A percentile compares a stretch with the other conserved stretches of the same genome.
phyloP scores from a whole-genome alignment of 2,113 vertebrate genomes.

The Erythrolamprus reginae region DNA sequence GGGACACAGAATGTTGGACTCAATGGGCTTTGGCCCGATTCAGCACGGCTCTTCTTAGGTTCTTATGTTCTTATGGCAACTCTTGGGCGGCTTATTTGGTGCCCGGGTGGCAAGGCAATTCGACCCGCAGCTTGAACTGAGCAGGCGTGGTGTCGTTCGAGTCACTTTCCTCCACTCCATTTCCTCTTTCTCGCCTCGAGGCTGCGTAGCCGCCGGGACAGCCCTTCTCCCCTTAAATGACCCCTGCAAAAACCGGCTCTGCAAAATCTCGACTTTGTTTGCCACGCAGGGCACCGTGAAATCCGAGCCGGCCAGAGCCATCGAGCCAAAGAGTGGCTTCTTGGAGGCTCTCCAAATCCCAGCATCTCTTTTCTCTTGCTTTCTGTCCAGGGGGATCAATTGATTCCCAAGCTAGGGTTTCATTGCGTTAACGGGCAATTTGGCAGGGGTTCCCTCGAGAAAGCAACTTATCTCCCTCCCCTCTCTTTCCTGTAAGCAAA shows the following conservation, averaged over 20 bases:
- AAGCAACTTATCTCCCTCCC: background rate
- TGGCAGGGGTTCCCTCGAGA: background rate
- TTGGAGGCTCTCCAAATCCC: background rate
- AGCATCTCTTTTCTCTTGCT: background rate
- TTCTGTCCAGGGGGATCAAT: background rate
- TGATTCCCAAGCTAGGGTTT: background rate
- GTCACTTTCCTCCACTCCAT: background rate
- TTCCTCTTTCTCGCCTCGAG: background rate
- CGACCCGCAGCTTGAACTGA: background rate
- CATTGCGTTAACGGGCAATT: background rate
- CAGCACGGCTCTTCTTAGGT: too few relatives aligned
- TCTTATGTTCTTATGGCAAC: too few relatives aligned
- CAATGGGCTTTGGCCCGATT: too few relatives aligned
- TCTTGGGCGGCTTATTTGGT: background rate
- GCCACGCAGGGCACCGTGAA: background rate
- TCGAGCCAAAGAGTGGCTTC: background rate
- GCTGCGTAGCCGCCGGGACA: background rate
- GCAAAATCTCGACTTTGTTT: background rate
- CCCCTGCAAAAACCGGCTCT: background rate
- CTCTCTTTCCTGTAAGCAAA: background rate
- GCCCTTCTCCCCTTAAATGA: background rate
- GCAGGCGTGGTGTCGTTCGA: background rate
- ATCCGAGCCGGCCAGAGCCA: background rate
- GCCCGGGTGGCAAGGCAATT: background rate
- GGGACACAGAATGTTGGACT: too few relatives aligned